These are phyloP conservation scores for Crocallis elinguaria DNA, from an alignment of 2,888 invertebrate genomes.

Conservation along the genomic window DNA sequence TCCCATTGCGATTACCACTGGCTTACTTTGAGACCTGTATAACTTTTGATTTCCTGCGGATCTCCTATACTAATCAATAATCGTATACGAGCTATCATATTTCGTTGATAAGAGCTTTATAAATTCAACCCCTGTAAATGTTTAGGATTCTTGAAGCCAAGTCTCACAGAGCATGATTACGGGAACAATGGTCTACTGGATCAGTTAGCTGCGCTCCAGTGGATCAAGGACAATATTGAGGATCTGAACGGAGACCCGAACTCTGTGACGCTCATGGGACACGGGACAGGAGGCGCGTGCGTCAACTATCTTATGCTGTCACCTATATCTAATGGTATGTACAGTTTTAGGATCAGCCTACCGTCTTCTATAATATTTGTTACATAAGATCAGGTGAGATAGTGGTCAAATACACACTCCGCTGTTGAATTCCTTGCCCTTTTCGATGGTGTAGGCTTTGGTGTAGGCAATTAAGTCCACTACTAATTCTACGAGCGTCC, in stretches of 20 bases:
- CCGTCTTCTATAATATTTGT: no score
- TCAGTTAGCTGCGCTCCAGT: constrained; percentile 96
- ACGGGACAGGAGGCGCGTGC: constrained; percentile 97
- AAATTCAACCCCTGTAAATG: constrained; percentile 22
- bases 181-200: constrained; percentile 98
- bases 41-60: no score
- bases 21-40: no score
- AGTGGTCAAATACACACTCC: no score
- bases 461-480: no score
- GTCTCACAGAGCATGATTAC: constrained; percentile 88
- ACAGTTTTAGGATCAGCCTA: not conserved
- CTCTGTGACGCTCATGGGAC: constrained; percentile 96
- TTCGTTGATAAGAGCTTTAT: not conserved
- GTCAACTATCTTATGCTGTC: constrained; percentile 97
- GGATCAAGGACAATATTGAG: constrained; percentile 97
- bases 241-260: constrained; percentile 95
- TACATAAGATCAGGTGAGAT: no score
- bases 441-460: no score
- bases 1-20: no score
- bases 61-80: not conserved
- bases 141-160: constrained; percentile 92
- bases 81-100: not conserved
- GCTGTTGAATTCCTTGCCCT: no score
- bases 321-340: constrained; percentile 89
- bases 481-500: no score